Percentiles rank a stretch among this genome's conserved stretches.
Conservation (phyloP, 1,140 invertebrate genomes). For the Aphaenogaster ashmeadi region DNA sequence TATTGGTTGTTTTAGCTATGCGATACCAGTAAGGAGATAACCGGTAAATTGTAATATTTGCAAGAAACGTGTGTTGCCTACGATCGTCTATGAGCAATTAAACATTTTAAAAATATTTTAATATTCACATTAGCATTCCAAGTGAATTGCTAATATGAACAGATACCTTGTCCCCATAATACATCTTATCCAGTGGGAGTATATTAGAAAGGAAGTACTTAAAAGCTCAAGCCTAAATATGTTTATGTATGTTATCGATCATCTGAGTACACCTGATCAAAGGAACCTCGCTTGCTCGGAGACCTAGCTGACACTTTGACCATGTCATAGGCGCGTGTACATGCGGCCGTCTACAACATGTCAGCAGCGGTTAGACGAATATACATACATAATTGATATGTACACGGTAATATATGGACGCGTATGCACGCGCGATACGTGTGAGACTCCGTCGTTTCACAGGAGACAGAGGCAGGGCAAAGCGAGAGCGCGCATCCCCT, state of each 20-base stretch:
- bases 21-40: constrained; percentile 10
- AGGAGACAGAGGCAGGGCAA: neutral
- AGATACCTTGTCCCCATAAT: neutral
- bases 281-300: constrained; percentile 64
- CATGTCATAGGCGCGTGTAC: constrained; percentile 29
- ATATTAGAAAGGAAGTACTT: neutral
- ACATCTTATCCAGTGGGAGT: neutral
- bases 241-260: constrained; percentile 25
- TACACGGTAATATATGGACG: constrained; percentile 39
- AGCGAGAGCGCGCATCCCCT: neutral
- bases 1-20: neutral
- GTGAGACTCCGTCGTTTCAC: neutral
- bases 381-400: constrained; percentile 76
- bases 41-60: neutral
- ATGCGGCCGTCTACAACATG: constrained; percentile 44
- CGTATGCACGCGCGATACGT: neutral
- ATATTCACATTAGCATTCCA: neutral
- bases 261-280: constrained; percentile 61
- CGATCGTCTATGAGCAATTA: neutral
- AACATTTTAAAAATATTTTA: neutral
- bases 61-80: neutral
- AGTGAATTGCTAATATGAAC: neutral
- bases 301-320: constrained; percentile 69
- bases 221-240: constrained; percentile 10
- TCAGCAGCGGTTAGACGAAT: constrained; percentile 58